Conservation (phyloP, 2,113 vertebrate genomes). For the human region DNA sequence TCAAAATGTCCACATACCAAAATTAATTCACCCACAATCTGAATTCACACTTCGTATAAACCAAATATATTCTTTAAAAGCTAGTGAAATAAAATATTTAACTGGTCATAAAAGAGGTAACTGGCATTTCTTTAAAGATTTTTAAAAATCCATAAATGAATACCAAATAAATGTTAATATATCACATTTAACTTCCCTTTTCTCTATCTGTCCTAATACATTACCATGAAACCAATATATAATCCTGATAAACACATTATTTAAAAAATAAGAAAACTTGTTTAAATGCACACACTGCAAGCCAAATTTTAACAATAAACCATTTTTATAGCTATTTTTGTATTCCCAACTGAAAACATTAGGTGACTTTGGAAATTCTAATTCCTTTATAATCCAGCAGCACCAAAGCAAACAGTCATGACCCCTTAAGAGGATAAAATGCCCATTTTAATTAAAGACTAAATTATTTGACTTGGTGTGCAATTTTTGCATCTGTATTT, state of each 20-base stretch:
- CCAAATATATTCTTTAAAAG: slow-evolving; percentile 26
- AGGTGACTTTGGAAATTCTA: slow-evolving; percentile 61
- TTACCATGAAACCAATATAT: not conserved
- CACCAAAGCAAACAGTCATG: slow-evolving; percentile 63
- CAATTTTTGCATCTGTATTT: slow-evolving; percentile 54
- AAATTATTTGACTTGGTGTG: slow-evolving; percentile 51
- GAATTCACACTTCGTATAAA: slow-evolving; percentile 22
- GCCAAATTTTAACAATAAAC: slow-evolving; percentile 39
- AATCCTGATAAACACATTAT: slow-evolving; percentile 27
- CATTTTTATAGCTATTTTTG: slow-evolving; percentile 54
- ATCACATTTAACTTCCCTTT: slow-evolving; percentile 40
- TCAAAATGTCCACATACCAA: slow-evolving; percentile 6
- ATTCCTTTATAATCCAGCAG: slow-evolving; percentile 59
- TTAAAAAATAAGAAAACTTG: slow-evolving; percentile 15
- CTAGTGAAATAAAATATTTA: not conserved
- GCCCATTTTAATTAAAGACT: slow-evolving; percentile 67
- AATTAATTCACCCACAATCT: not conserved
- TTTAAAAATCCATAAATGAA: not conserved
- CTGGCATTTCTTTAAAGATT: slow-evolving; percentile 43
- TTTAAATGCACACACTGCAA: slow-evolving; percentile 2
- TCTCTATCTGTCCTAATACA: not conserved
- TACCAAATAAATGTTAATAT: slow-evolving; percentile 11
- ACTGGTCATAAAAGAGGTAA: slow-evolving; percentile 39
- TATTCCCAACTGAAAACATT: slow-evolving; percentile 48
- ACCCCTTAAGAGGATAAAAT: slow-evolving; percentile 71